Percentiles rank a stretch among this genome's conserved stretches.
Conservation (phyloP, 2,113 vertebrate species). For the Centropristis striata region DNA sequence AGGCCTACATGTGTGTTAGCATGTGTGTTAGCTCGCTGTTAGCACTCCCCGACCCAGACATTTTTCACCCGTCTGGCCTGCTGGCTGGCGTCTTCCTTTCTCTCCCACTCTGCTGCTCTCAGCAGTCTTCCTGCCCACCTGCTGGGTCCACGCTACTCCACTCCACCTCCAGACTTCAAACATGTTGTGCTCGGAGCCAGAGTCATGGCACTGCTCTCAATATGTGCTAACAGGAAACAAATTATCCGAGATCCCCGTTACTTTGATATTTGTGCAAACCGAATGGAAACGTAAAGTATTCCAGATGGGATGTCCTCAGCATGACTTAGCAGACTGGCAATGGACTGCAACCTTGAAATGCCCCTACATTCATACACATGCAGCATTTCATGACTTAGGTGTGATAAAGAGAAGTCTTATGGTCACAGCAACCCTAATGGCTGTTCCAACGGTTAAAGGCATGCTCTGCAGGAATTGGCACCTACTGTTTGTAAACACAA, state of each 20-base stretch:
- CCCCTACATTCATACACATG: not conserved
- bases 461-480: no score
- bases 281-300: not conserved
- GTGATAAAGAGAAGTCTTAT: not conserved
- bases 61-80: constrained; percentile 37
- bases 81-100: constrained; percentile 48
- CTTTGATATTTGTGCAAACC: constrained; percentile 22
- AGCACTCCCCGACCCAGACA: constrained; percentile 37
- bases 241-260: constrained; percentile 18
- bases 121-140: constrained; percentile 72
- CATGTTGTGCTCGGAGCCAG: constrained; percentile 45
- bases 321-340: constrained; percentile 26
- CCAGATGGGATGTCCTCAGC: constrained; percentile 9
- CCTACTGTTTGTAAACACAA: no score
- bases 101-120: constrained; percentile 62
- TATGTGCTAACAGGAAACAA: constrained; percentile 53
- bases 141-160: constrained; percentile 60
- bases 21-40: constrained; percentile 20
- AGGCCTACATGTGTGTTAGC: not conserved
- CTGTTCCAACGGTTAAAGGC: not conserved
- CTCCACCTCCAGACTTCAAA: constrained; percentile 65
- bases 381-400: not conserved
- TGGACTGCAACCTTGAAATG: not conserved
- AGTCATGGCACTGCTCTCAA: constrained; percentile 14
- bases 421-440: not conserved